phyloP scores from a whole-genome alignment of 2,888 invertebrate genomes.

The Hermaeophaga mercurialis region DNA sequence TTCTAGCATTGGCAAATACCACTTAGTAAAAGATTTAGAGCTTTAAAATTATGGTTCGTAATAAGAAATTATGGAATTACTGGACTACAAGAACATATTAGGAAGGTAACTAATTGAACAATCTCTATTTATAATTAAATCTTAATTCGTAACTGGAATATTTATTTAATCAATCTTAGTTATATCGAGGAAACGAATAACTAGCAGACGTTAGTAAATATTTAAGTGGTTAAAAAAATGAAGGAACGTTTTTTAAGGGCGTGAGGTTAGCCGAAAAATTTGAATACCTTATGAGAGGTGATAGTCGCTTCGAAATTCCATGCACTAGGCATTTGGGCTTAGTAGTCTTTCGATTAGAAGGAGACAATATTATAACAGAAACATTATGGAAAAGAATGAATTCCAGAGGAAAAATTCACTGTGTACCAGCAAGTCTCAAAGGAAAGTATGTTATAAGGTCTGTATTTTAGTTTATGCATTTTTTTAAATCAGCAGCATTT shows the following conservation, averaged over 20 bases:
- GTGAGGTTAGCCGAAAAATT: conserved; percentile 90
- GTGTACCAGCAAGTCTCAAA: conserved; percentile 92
- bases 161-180: neutral
- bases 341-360: conserved; percentile 88
- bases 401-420: conserved; percentile 85
- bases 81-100: conserved; percentile 90
- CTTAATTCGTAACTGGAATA: neutral
- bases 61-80: conserved; percentile 89
- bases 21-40: conserved; percentile 88
- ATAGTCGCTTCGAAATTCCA: conserved; percentile 88
- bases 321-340: conserved; percentile 84
- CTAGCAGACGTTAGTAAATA: too few species aligned
- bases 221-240: too few species aligned
- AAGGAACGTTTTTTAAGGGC: conserved; percentile 70
- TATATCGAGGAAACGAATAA: too few species aligned
- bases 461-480: too few species aligned
- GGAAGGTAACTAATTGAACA: conserved; percentile 67
- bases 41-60: conserved; percentile 96
- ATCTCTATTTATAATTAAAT: neutral
- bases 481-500: neutral
- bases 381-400: conserved; percentile 85
- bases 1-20: conserved; percentile 96
- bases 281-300: conserved; percentile 82
- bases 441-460: conserved; percentile 79
- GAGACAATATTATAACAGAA: conserved; percentile 88